Conservation (phyloP, 35 echinoderm and acorn worm genomes). For the Patiria miniata region DNA sequence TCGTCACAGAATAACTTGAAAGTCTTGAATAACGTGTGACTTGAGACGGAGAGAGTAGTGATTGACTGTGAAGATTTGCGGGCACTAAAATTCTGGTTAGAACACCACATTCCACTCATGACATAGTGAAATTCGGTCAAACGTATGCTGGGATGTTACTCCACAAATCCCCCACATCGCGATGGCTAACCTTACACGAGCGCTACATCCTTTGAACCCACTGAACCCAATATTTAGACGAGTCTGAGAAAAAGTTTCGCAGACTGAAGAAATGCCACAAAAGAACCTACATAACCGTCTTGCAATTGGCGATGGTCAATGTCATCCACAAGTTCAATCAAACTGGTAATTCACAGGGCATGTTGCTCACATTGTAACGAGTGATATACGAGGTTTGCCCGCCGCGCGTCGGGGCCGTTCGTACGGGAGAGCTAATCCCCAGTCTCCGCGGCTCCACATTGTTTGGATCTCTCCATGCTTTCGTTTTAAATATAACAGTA, state of each 20-base stretch:
- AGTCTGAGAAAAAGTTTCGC: background rate
- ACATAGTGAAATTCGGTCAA: too few species aligned
- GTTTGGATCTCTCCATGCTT: background rate
- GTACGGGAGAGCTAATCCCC: background rate
- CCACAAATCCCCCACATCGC: background rate
- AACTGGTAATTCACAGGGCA: background rate
- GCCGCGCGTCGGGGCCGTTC: background rate
- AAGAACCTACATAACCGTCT: background rate
- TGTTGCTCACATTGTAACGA: background rate
- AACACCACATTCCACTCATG: too few species aligned
- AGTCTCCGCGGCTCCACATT: constrained; percentile 7
- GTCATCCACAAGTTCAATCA: constrained; percentile 4
- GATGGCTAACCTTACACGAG: background rate
- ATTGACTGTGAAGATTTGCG: too few species aligned
- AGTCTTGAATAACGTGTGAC: too few species aligned
- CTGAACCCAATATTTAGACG: background rate
- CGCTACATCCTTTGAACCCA: background rate
- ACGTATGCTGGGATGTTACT: background rate
- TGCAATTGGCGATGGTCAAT: background rate
- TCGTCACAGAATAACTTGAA: too few species aligned
- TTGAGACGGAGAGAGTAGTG: too few species aligned
- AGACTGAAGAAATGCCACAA: background rate
- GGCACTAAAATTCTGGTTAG: too few species aligned
- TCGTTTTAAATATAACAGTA: background rate
- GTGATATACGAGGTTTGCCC: background rate